phyloP scores from a whole-genome alignment of 2,113 vertebrate species.

The Capreolus pygargus region DNA sequence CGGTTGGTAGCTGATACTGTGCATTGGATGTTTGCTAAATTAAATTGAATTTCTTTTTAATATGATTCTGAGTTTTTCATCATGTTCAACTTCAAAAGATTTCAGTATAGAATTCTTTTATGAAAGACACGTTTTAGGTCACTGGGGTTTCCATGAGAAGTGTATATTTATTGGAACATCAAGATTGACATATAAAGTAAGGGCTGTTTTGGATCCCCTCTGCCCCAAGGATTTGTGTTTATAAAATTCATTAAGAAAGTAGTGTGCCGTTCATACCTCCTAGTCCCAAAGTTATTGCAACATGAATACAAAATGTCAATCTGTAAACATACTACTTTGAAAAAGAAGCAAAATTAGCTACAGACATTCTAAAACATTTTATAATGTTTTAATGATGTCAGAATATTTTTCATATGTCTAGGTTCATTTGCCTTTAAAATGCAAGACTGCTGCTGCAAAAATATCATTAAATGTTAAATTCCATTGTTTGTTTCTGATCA shows the following conservation, averaged over 20 bases:
- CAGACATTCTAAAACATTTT: background rate
- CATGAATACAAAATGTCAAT: background rate
- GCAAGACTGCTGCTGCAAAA: background rate
- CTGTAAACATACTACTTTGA: background rate
- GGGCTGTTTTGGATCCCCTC: background rate
- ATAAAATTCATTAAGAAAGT: slow-evolving; percentile 28
- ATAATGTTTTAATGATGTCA: background rate
- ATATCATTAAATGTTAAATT: background rate
- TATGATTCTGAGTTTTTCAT: background rate
- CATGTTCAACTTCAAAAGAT: background rate
- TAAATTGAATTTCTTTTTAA: background rate
- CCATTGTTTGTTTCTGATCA: background rate
- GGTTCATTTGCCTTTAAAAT: slow-evolving; percentile 2
- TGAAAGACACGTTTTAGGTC: background rate
- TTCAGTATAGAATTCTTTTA: background rate
- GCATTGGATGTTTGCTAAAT: background rate
- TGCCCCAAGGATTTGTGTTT: background rate
- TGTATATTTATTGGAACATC: background rate
- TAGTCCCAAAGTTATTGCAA: background rate
- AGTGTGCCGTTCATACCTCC: background rate
- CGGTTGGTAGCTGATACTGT: background rate
- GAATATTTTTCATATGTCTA: background rate
- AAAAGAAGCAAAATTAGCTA: background rate
- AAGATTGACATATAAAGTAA: slow-evolving; percentile 8
- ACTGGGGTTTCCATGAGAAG: background rate